These are phyloP conservation scores for Actinopyga echinites DNA, from an alignment of 53 echinoderm and acorn worm species.

Conservation along the genomic window DNA sequence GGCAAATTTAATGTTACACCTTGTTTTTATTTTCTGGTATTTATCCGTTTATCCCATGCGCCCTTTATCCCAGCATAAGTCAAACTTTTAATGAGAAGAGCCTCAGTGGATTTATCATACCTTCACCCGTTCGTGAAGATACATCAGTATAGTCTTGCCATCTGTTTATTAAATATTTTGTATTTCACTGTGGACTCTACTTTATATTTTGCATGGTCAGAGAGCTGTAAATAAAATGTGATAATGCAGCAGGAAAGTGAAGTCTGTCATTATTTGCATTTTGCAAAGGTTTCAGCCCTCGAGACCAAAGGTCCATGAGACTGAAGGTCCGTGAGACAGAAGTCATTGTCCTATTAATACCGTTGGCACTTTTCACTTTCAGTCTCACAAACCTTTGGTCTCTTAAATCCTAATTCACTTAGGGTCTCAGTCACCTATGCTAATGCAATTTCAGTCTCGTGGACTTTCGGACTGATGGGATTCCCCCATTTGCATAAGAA, in stretches of 20 bases:
- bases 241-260: conserved; percentile 7
- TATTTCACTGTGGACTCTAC: conserved; percentile 34
- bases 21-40: not conserved
- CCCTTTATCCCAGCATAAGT: not conserved
- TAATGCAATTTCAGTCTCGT: too few relatives aligned
- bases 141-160: not conserved
- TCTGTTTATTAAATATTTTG: conserved; percentile 22
- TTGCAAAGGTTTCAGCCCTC: not conserved
- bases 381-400: too few relatives aligned
- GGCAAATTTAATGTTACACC: not conserved
- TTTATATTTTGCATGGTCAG: conserved; percentile 34
- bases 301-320: not conserved
- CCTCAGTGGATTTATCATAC: not conserved
- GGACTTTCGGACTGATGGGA: too few relatives aligned
- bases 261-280: not conserved
- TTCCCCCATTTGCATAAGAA: too few relatives aligned
- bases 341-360: too few relatives aligned
- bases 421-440: too few relatives aligned
- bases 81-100: not conserved
- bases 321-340: too few relatives aligned
- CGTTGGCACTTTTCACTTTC: too few relatives aligned
- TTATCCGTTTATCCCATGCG: not conserved
- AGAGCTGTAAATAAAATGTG: conserved; percentile 42
- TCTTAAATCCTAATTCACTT: too few relatives aligned
- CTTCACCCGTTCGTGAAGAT: not conserved